phyloP scores from a whole-genome alignment of 2,113 vertebrate genomes.

The Pelusios castaneus region DNA sequence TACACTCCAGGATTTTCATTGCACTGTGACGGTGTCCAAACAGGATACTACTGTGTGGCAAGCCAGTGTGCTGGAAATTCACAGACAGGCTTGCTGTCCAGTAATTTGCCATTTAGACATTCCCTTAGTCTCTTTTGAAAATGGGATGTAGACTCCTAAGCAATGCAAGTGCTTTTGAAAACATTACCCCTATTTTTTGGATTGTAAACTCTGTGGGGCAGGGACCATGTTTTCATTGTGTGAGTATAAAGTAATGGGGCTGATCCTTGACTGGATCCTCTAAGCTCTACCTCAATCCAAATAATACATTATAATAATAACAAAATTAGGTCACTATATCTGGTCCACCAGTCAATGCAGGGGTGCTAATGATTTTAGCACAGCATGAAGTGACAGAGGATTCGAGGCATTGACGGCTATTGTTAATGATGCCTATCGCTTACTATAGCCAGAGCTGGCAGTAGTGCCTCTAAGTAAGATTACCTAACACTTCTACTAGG shows the following conservation, averaged over 20 bases:
- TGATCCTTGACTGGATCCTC: background rate
- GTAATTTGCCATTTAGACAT: background rate
- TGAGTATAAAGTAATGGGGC: background rate
- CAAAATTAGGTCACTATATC: background rate
- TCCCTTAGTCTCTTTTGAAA: background rate
- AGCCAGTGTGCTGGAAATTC: background rate
- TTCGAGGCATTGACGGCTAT: background rate
- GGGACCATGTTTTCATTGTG: background rate
- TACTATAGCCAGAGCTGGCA: background rate
- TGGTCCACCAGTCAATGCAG: background rate
- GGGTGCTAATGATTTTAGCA: background rate
- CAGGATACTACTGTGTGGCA: background rate
- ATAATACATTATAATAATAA: background rate
- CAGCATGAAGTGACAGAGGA: background rate
- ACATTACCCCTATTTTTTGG: background rate
- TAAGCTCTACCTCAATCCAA: background rate
- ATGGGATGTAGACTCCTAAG: background rate
- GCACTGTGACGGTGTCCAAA: background rate
- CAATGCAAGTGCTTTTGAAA: background rate
- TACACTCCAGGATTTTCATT: background rate
- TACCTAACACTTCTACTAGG: background rate
- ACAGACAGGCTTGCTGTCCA: background rate
- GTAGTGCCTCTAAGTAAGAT: constrained; percentile 6
- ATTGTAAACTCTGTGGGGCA: background rate
- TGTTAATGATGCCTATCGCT: background rate